phyloP scores from a whole-genome alignment of 2,797 vertebrate genomes.

The Acomys russatus region DNA sequence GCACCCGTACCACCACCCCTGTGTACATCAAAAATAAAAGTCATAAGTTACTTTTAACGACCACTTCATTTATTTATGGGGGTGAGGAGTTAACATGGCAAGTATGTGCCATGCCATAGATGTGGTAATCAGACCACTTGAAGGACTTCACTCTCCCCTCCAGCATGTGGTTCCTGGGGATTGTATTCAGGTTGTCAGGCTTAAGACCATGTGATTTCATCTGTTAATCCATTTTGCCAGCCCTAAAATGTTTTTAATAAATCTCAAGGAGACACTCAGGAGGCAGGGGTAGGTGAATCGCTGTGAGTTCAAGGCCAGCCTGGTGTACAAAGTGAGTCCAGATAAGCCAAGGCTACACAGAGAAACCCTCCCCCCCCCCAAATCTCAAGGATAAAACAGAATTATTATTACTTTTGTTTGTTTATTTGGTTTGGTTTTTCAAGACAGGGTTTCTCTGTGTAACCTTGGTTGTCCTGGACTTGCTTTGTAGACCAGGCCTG shows the following conservation, averaged over 20 bases:
- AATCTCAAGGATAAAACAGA: slow-evolving; percentile 23
- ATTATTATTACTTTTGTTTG: too few species aligned
- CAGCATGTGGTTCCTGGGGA: neutral
- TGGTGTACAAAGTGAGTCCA: too few species aligned
- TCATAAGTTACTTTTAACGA: too few species aligned
- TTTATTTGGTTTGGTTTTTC: too few species aligned
- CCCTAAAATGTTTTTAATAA: neutral
- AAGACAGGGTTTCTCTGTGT: too few species aligned
- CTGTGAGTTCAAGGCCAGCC: too few species aligned
- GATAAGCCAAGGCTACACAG: too few species aligned
- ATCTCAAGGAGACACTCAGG: too few species aligned
- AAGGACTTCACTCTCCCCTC: neutral
- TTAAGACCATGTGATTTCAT: neutral
- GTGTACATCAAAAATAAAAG: neutral
- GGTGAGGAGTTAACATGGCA: neutral
- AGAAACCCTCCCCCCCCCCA: neutral
- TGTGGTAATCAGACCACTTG: neutral
- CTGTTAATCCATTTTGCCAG: neutral
- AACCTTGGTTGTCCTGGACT: too few species aligned
- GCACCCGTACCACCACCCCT: neutral
- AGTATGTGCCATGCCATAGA: neutral
- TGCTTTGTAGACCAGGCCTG: too few species aligned
- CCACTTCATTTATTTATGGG: neutral
- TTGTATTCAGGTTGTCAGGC: neutral
- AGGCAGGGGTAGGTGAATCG: too few species aligned